These are phyloP conservation scores for Chaunax sp. DNA, from an alignment of 2,797 vertebrate species.

Conservation along the genomic window DNA sequence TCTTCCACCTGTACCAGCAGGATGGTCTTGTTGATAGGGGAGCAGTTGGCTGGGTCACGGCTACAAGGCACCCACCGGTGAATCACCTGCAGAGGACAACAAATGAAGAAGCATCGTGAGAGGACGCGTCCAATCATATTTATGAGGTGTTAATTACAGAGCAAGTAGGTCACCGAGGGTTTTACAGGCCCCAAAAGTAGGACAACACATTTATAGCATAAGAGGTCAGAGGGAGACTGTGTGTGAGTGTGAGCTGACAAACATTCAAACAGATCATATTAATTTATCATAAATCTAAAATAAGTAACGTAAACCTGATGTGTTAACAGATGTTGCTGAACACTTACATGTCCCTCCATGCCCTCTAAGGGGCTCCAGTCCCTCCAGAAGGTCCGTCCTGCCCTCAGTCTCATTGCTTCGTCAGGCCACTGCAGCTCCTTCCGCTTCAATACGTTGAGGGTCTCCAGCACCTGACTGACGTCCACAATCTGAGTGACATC, in stretches of 20 bases:
- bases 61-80: constrained; percentile 99
- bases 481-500: constrained; percentile 87
- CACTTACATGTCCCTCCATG: constrained; percentile 99
- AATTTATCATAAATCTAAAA: background rate
- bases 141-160: constrained; percentile 8
- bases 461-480: constrained; percentile 93
- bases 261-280: background rate
- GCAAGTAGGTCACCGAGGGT: constrained; percentile 32
- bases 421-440: constrained; percentile 99
- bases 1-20: constrained; percentile 99
- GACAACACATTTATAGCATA: background rate
- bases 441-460: constrained; percentile 95
- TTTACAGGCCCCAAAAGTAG: background rate
- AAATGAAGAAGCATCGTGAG: constrained; percentile 6
- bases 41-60: constrained; percentile 95
- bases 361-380: constrained; percentile 98
- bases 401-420: constrained; percentile 92
- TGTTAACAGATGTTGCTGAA: background rate
- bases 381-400: constrained; percentile 97
- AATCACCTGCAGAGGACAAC: constrained; percentile 89
- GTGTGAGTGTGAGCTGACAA: background rate
- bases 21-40: constrained; percentile 99
- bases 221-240: constrained; percentile 2
- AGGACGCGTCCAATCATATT: constrained; percentile 22
- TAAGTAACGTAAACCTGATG: background rate